A percentile compares a stretch with the other conserved stretches of the same genome.
Conservation (phyloP, 2,113 vertebrate species). For the Oncorhynchus masou region DNA sequence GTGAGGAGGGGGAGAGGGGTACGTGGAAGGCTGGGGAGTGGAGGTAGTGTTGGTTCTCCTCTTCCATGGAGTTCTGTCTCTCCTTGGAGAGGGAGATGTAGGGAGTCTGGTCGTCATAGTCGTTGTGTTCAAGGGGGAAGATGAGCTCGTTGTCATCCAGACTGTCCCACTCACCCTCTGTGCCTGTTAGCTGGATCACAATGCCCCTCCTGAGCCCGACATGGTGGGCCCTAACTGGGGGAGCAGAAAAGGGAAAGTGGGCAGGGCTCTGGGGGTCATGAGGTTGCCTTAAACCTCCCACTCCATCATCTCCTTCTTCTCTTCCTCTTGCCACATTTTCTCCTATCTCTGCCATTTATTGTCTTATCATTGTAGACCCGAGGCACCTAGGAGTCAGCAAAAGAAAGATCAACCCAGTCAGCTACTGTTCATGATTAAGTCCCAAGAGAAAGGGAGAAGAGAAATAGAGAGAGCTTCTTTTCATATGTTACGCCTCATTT, state of each 20-base stretch:
- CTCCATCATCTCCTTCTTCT: constrained; percentile 5
- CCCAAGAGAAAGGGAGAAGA: neutral
- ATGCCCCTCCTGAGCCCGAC: constrained; percentile 60
- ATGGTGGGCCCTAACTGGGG: neutral
- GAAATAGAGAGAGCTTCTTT: constrained; percentile 17
- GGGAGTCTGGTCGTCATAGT: constrained; percentile 55
- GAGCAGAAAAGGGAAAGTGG: constrained; percentile 14
- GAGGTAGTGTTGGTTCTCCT: constrained; percentile 29
- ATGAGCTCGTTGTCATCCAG: constrained; percentile 68
- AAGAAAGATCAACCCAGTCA: constrained; percentile 32
- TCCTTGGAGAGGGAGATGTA: constrained; percentile 54
- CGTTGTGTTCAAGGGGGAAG: constrained; percentile 60
- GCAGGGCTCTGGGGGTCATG: constrained; percentile 18
- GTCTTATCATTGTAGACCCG: constrained; percentile 56
- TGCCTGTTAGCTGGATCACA: constrained; percentile 73
- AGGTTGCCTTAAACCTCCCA: constrained; percentile 4
- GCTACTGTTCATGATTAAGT: neutral
- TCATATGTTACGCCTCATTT: constrained; percentile 31
- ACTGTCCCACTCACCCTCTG: constrained; percentile 68
- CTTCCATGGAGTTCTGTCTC: constrained; percentile 45
- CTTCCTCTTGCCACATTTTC: constrained; percentile 38
- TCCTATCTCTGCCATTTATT: constrained; percentile 73
- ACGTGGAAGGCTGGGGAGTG: constrained; percentile 57
- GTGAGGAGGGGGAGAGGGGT: constrained; percentile 61
- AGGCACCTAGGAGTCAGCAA: constrained; percentile 46